Conservation (phyloP, 2,888 invertebrate species). For the Anorthoa munda region DNA sequence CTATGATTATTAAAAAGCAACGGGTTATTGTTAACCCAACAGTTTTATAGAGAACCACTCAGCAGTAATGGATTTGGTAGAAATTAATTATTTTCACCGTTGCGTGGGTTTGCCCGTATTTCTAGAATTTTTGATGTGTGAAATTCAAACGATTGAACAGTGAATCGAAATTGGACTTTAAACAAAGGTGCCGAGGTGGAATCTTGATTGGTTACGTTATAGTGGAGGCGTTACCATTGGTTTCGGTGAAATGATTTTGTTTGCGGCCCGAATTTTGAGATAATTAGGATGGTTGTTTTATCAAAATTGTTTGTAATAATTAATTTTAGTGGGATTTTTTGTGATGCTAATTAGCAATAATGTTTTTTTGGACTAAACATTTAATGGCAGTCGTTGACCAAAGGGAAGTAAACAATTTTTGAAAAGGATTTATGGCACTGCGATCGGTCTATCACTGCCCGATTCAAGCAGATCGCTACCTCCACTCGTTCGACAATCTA, state of each 20-base stretch:
- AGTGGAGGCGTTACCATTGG: slow-evolving; percentile 52
- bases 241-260: slow-evolving; percentile 51
- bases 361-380: not conserved
- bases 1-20: slow-evolving; percentile 65
- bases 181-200: slow-evolving; percentile 24
- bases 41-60: slow-evolving; percentile 79
- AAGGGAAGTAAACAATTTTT: no score
- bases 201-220: slow-evolving; percentile 49
- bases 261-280: slow-evolving; percentile 21
- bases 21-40: slow-evolving; percentile 76
- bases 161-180: slow-evolving; percentile 60
- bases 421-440: no score
- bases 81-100: slow-evolving; percentile 85
- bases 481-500: not conserved
- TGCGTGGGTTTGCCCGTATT: slow-evolving; percentile 70
- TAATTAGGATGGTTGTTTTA: slow-evolving; percentile 39
- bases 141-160: slow-evolving; percentile 71
- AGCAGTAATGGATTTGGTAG: slow-evolving; percentile 81
- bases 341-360: not conserved
- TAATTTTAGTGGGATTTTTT: not conserved
- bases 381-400: not conserved
- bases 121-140: slow-evolving; percentile 81
- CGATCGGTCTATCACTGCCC: not conserved
- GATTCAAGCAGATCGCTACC: not conserved
- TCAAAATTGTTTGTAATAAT: slow-evolving; percentile 7